Evolutionary conservation across 2,113 vertebrate species (phyloP).

Genomic region (Forbesichthys papilliferus): DNA sequence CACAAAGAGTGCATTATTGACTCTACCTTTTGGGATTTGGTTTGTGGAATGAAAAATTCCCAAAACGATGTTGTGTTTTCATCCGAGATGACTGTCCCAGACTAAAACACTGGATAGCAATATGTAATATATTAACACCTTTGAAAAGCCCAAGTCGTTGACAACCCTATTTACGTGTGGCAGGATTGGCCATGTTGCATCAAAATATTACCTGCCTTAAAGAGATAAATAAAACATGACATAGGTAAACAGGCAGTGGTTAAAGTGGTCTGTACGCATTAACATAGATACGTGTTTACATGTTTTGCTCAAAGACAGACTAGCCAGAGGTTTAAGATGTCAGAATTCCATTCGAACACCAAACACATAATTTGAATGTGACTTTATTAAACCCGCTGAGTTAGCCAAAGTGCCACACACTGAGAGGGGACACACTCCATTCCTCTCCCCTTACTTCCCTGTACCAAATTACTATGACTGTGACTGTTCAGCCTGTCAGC

Average conservation of each 20-base stretch:
- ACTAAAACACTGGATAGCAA: conserved; percentile 20
- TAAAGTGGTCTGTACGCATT: background rate
- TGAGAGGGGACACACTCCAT: conserved; percentile 17
- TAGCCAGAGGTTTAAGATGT: too few species aligned
- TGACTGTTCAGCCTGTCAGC: conserved; percentile 64
- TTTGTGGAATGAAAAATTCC: conserved; percentile 39
- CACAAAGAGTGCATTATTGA: background rate
- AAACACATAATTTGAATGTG: background rate
- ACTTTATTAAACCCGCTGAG: conserved; percentile 1
- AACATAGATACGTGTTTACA: background rate
- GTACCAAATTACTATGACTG: conserved; percentile 62
- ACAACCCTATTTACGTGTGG: background rate
- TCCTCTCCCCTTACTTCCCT: conserved; percentile 28
- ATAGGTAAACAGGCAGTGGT: background rate
- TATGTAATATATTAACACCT: too few species aligned
- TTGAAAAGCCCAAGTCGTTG: conserved; percentile 10
- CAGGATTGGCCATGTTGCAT: background rate
- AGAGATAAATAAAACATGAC: background rate
- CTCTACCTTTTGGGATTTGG: conserved; percentile 20
- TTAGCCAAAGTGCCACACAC: conserved; percentile 6
- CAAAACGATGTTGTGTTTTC: conserved; percentile 10
- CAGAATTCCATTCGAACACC: too few species aligned
- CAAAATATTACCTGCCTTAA: conserved; percentile 4
- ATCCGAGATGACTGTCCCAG: conserved; percentile 18
- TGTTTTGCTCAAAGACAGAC: background rate